A percentile compares a stretch with the other conserved stretches of the same genome.
phyloP scores from a whole-genome alignment of 2,113 vertebrate species.

The Rhineura floridana region DNA sequence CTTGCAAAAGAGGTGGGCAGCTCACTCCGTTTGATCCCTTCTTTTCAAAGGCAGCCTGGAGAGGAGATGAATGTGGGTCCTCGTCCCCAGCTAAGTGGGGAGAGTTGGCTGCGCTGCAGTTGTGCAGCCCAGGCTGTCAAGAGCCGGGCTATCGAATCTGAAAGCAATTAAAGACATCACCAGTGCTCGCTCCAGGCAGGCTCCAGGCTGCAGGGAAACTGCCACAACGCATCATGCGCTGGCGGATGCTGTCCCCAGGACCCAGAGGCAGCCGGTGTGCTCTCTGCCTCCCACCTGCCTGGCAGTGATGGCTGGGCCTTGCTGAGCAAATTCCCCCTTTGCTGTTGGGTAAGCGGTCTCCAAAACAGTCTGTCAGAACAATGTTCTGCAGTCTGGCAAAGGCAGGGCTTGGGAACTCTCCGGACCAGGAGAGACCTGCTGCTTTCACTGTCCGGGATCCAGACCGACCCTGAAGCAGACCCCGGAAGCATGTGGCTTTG shows the following conservation, averaged over 20 bases:
- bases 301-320: not conserved
- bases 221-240: conserved; percentile 78
- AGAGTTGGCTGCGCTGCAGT: conserved; percentile 21
- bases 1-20: not conserved
- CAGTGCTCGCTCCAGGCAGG: conserved; percentile 78
- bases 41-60: fast-evolving
- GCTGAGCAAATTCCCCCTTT: not conserved
- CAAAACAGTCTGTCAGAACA: conserved; percentile 28
- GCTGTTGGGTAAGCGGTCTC: conserved; percentile 7
- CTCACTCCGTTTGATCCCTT: not conserved
- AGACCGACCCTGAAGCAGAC: not conserved
- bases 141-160: conserved; percentile 73
- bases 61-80: conserved; percentile 14
- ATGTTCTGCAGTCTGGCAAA: not conserved
- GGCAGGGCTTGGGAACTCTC: not conserved
- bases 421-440: not conserved
- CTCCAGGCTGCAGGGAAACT: conserved; percentile 79
- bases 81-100: not conserved
- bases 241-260: conserved; percentile 63
- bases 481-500: too few relatives aligned
- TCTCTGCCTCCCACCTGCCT: conserved; percentile 42
- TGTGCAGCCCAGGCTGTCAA: conserved; percentile 55
- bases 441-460: not conserved
- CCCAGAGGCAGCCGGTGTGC: conserved; percentile 23
- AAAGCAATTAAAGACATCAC: conserved; percentile 83